These are phyloP conservation scores for Graphium colonna DNA, from an alignment of 2,888 invertebrate genomes.

Conservation along the genomic window DNA sequence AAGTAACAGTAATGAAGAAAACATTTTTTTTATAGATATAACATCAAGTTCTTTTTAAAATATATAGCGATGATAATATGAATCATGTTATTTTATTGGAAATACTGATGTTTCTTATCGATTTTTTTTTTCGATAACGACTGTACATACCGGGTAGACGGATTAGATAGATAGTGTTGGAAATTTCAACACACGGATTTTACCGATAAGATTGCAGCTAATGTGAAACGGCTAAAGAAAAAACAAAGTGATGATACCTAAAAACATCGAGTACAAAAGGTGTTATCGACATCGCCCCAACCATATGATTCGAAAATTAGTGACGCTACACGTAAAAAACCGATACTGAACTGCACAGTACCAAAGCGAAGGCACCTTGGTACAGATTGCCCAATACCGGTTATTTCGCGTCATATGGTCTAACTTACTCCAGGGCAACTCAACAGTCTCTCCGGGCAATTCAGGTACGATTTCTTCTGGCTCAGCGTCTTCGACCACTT, in stretches of 20 bases:
- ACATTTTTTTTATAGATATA: neutral
- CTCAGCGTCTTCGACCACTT: slow-evolving; percentile 48
- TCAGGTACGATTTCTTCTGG: slow-evolving; percentile 54
- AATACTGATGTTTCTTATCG: slow-evolving; percentile 5
- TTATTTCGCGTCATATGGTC: slow-evolving; percentile 20
- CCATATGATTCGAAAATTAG: slow-evolving; percentile 12
- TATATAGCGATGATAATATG: neutral
- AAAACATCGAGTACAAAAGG: slow-evolving; percentile 11
- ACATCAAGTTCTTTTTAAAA: neutral
- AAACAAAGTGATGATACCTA: neutral
- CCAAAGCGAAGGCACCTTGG: neutral
- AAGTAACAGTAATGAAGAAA: slow-evolving; percentile 2
- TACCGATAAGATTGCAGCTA: slow-evolving; percentile 11
- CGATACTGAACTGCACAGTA: neutral
- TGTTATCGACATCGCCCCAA: slow-evolving; percentile 15
- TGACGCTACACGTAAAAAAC: slow-evolving; percentile 6
- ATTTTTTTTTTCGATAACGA: slow-evolving; percentile 10
- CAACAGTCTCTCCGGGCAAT: slow-evolving; percentile 71
- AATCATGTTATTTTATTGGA: slow-evolving; percentile 2
- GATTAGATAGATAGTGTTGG: slow-evolving; percentile 19
- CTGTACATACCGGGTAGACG: neutral
- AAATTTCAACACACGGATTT: slow-evolving; percentile 5
- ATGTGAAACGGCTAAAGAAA: neutral
- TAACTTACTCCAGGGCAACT: slow-evolving; percentile 75
- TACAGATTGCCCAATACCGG: neutral